phyloP scores from a whole-genome alignment of 2,113 vertebrate species.

The Henicopernis longicauda region DNA sequence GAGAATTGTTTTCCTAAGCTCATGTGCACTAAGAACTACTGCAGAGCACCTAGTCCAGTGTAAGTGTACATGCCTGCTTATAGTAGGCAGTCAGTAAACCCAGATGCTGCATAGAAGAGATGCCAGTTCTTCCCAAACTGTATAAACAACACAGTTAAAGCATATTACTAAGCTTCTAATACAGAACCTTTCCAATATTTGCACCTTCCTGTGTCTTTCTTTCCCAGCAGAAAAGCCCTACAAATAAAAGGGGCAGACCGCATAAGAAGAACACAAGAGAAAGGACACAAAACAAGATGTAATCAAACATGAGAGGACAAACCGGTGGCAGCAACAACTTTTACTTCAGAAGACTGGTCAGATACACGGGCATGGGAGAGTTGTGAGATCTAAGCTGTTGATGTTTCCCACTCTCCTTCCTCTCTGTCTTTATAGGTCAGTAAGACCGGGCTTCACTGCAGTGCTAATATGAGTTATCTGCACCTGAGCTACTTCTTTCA shows the following conservation, averaged over 20 bases:
- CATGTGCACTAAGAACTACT: background rate
- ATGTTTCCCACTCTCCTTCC: background rate
- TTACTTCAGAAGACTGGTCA: background rate
- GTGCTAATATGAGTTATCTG: background rate
- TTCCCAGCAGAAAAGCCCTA: background rate
- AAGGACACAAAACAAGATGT: background rate
- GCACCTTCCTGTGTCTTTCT: background rate
- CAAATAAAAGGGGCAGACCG: background rate
- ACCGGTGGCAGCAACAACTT: background rate
- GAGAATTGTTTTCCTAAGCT: background rate
- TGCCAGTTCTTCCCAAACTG: background rate
- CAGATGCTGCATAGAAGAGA: background rate
- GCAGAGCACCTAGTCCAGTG: background rate
- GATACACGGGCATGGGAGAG: rapidly evolving
- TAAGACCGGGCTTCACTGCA: rapidly evolving
- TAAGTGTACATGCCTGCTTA: background rate
- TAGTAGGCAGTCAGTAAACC: background rate
- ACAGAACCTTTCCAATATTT: background rate
- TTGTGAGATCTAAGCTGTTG: background rate
- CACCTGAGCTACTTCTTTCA: background rate
- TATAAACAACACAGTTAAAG: background rate
- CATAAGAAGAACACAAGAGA: background rate
- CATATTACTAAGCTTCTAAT: background rate
- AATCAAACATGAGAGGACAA: background rate
- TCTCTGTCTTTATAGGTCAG: background rate